Conservation (phyloP, 2,113 vertebrate species). For the Tautogolabrus adspersus region DNA sequence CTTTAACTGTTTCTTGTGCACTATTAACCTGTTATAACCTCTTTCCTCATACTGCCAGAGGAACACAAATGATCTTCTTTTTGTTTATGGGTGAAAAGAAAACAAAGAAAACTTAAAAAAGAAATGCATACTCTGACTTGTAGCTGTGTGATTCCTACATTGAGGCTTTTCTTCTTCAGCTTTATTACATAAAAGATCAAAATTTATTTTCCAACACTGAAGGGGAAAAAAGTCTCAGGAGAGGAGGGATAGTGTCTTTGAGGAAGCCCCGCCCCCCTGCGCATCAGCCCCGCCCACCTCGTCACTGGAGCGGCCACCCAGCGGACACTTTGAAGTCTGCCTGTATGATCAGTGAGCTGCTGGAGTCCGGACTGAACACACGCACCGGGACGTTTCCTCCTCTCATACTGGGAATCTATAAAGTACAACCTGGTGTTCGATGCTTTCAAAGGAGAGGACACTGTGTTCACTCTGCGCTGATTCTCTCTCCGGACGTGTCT, state of each 20-base stretch:
- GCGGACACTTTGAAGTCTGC: slow-evolving; percentile 85
- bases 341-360: slow-evolving; percentile 74
- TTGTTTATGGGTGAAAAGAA: too few relatives aligned
- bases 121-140: too few relatives aligned
- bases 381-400: slow-evolving; percentile 20
- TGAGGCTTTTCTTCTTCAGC: too few relatives aligned
- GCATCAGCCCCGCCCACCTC: slow-evolving; percentile 53
- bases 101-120: too few relatives aligned
- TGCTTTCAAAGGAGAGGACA: neutral
- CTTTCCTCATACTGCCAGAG: too few relatives aligned
- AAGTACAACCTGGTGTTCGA: slow-evolving; percentile 12
- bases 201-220: neutral
- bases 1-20: too few relatives aligned
- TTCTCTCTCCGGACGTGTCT: slow-evolving; percentile 2
- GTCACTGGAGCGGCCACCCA: slow-evolving; percentile 69
- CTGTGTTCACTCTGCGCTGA: neutral
- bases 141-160: too few relatives aligned
- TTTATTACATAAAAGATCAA: too few relatives aligned
- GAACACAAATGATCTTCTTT: too few relatives aligned
- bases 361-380: slow-evolving; percentile 70
- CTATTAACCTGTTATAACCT: too few relatives aligned
- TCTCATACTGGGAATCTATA: slow-evolving; percentile 26
- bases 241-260: neutral
- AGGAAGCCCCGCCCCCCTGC: slow-evolving; percentile 64
- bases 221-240: neutral